These are phyloP conservation scores for Encarsia formosa DNA, from an alignment of 2,888 invertebrate species.

Conservation along the genomic window DNA sequence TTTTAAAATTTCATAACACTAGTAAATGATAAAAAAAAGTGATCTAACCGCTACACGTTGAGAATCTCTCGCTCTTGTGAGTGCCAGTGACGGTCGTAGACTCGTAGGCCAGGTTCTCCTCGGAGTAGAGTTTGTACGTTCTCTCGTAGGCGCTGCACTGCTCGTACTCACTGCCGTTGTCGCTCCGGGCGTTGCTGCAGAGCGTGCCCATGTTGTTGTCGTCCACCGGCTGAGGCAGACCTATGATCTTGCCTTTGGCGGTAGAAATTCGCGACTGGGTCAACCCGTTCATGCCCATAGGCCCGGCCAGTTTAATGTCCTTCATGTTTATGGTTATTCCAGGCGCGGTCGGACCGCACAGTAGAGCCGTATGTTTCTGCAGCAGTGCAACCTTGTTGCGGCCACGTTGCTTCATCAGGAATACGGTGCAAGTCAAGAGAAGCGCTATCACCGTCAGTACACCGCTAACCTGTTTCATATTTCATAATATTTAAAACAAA, in stretches of 20 bases:
- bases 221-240: constrained; percentile 47
- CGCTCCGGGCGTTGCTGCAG: constrained; percentile 47
- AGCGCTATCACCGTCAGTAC: constrained; percentile 64
- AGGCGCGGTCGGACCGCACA: constrained; percentile 57
- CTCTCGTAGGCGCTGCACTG: constrained; percentile 43
- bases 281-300: constrained; percentile 57
- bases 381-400: constrained; percentile 62
- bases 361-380: constrained; percentile 60
- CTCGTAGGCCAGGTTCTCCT: constrained; percentile 36
- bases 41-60: constrained; percentile 54
- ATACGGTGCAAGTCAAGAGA: constrained; percentile 61
- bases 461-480: constrained; percentile 66
- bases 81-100: constrained; percentile 20
- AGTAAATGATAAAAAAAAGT: no score
- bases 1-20: no score
- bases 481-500: no score
- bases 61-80: constrained; percentile 41
- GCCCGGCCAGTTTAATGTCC: constrained; percentile 58
- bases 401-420: constrained; percentile 64
- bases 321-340: constrained; percentile 60
- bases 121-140: constrained; percentile 43
- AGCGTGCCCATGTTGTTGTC: constrained; percentile 46
- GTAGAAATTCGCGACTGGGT: constrained; percentile 54
- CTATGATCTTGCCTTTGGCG: constrained; percentile 45
- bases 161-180: constrained; percentile 52